phyloP scores from a whole-genome alignment of 2,113 vertebrate genomes.

The Mugil cephalus region DNA sequence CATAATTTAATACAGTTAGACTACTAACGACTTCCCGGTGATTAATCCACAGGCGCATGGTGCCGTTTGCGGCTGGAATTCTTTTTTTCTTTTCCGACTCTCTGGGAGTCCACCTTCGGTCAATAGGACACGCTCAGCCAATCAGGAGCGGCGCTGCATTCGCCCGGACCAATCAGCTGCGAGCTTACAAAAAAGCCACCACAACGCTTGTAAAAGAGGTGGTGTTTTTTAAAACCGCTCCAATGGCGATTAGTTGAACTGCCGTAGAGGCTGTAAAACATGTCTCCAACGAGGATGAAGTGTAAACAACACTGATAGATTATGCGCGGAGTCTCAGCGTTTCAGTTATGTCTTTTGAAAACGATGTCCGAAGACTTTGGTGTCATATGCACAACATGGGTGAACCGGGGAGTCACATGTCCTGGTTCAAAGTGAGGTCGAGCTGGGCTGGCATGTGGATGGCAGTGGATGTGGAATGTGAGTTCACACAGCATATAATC shows the following conservation, averaged over 20 bases:
- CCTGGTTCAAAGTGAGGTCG: conserved; percentile 79
- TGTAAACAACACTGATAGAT: neutral
- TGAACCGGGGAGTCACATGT: conserved; percentile 76
- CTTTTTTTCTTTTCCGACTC: conserved; percentile 61
- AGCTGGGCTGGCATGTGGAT: conserved; percentile 62
- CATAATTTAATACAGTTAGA: conserved; percentile 40
- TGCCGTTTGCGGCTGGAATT: conserved; percentile 65
- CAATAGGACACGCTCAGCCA: conserved; percentile 73
- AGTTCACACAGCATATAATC: conserved; percentile 39
- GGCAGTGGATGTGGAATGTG: conserved; percentile 67
- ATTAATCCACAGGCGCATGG: conserved; percentile 73
- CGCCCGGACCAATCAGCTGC: conserved; percentile 51
- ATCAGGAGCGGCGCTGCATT: conserved; percentile 74
- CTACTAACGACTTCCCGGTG: conserved; percentile 57
- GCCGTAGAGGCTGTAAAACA: rapidly evolving
- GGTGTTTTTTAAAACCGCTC: conserved; percentile 36
- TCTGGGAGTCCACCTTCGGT: conserved; percentile 77
- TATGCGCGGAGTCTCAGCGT: neutral
- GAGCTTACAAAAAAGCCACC: conserved; percentile 46
- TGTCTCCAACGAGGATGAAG: rapidly evolving
- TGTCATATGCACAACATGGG: conserved; percentile 31
- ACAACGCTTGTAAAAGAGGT: conserved; percentile 32
- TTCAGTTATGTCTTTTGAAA: neutral
- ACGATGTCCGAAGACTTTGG: neutral
- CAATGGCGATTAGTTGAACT: neutral